These are phyloP conservation scores for Oncorhynchus mykiss DNA, from an alignment of 2,113 vertebrate species.

Conservation along the genomic window DNA sequence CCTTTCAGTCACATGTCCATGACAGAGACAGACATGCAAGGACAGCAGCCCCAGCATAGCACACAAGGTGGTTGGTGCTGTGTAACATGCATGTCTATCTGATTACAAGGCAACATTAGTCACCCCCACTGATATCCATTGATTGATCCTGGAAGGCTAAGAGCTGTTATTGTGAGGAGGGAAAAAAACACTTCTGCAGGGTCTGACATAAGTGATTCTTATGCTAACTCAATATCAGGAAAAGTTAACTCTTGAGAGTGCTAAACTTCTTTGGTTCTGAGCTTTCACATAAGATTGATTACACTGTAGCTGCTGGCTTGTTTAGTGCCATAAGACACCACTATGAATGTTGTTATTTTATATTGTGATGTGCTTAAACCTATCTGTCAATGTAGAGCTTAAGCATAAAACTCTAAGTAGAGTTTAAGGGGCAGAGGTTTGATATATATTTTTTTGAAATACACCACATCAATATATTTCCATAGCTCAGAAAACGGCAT, in stretches of 20 bases:
- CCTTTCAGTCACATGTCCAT: conserved; percentile 30
- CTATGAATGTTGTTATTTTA: background rate
- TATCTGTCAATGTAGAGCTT: background rate
- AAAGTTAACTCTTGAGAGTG: conserved; percentile 21
- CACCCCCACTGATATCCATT: conserved; percentile 52
- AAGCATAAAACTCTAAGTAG: background rate
- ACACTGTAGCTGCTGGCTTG: background rate
- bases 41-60: background rate
- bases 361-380: conserved; percentile 6
- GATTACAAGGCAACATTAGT: conserved; percentile 55
- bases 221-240: conserved; percentile 28
- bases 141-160: conserved; percentile 58
- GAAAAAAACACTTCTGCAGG: conserved; percentile 7
- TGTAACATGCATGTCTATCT: conserved; percentile 54
- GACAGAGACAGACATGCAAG: conserved; percentile 4
- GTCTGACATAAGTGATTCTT: conserved; percentile 43
- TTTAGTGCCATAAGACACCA: background rate
- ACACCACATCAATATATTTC: background rate
- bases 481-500: background rate
- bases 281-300: conserved; percentile 28
- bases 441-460: background rate
- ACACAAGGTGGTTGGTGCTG: conserved; percentile 23
- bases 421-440: background rate
- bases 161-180: conserved; percentile 1
- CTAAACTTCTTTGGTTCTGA: conserved; percentile 44